Conservation (phyloP, 2,888 invertebrate species). For the Drosophila eohydei region DNA sequence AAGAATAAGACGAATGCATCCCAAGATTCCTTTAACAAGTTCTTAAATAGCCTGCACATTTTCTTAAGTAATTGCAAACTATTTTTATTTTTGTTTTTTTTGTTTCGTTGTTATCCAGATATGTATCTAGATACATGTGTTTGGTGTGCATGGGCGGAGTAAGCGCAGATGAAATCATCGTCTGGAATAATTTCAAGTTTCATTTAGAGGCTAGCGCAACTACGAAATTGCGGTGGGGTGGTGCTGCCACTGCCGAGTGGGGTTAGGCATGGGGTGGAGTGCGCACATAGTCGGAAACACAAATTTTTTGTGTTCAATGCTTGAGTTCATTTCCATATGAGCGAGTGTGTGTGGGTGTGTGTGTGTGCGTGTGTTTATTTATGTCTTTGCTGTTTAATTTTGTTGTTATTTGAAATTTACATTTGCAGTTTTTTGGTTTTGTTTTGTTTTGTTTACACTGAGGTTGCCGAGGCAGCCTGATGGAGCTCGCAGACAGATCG, state of each 20-base stretch:
- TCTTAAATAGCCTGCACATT: constrained; percentile 28
- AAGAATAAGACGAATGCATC: constrained; percentile 36
- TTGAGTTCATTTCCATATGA: constrained; percentile 62
- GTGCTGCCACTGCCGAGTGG: constrained; percentile 9
- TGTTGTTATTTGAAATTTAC: constrained; percentile 71
- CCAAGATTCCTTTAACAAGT: constrained; percentile 25
- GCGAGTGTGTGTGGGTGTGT: background rate
- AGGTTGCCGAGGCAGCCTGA: constrained; percentile 27
- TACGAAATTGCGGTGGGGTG: constrained; percentile 13
- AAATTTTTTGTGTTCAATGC: constrained; percentile 42
- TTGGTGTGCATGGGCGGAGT: constrained; percentile 56
- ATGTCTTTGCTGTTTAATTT: constrained; percentile 44
- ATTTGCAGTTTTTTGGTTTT: constrained; percentile 68
- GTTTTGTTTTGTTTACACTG: constrained; percentile 66
- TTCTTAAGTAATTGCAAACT: constrained; percentile 36
- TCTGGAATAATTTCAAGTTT: constrained; percentile 73
- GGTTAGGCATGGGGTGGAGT: background rate
- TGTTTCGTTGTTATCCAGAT: constrained; percentile 35
- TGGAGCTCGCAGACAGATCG: constrained; percentile 48
- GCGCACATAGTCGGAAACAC: constrained; percentile 43
- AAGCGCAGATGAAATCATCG: constrained; percentile 77
- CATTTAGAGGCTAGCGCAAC: constrained; percentile 33
- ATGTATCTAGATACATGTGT: constrained; percentile 31
- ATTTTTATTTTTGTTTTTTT: constrained; percentile 21
- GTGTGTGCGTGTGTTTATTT: constrained; percentile 58